Percentiles rank a stretch among this genome's conserved stretches.
These are phyloP conservation scores for Archocentrus centrarchus DNA, from an alignment of 2,113 vertebrate genomes.

Conservation along the genomic window DNA sequence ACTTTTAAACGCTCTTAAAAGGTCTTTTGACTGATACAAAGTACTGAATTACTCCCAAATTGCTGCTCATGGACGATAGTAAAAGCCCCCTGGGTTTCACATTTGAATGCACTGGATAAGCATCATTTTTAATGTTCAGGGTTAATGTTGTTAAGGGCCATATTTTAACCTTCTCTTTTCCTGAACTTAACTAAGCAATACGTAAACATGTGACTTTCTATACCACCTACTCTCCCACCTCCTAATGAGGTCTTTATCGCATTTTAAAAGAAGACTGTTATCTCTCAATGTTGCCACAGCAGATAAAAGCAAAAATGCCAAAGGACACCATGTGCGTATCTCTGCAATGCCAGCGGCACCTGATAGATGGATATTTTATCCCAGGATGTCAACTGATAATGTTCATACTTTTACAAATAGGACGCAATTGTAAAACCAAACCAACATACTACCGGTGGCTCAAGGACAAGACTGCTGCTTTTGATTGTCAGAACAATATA, in stretches of 20 bases:
- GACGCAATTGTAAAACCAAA: neutral
- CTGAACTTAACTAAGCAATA: neutral
- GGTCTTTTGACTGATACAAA: neutral
- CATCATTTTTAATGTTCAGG: neutral
- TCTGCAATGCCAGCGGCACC: neutral
- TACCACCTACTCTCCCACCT: neutral
- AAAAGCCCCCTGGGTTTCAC: neutral
- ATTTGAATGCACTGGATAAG: neutral
- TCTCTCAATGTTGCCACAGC: neutral
- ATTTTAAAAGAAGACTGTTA: neutral
- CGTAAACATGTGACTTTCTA: no score
- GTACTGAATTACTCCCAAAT: neutral
- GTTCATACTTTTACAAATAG: neutral
- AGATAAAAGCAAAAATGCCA: neutral
- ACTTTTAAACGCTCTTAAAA: slow-evolving; percentile 22
- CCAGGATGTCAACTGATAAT: neutral
- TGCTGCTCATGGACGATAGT: neutral
- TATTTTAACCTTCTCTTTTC: neutral
- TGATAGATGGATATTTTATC: neutral
- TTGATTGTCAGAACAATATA: neutral
- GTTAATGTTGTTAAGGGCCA: no score
- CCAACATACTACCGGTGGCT: neutral
- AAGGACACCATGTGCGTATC: neutral
- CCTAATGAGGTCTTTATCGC: neutral
- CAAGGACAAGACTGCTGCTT: neutral